Evolutionary conservation across 2,888 invertebrate genomes (phyloP), one percentile per base, ranked within the genome.

Genomic region (Orchestes rusci): DNA sequence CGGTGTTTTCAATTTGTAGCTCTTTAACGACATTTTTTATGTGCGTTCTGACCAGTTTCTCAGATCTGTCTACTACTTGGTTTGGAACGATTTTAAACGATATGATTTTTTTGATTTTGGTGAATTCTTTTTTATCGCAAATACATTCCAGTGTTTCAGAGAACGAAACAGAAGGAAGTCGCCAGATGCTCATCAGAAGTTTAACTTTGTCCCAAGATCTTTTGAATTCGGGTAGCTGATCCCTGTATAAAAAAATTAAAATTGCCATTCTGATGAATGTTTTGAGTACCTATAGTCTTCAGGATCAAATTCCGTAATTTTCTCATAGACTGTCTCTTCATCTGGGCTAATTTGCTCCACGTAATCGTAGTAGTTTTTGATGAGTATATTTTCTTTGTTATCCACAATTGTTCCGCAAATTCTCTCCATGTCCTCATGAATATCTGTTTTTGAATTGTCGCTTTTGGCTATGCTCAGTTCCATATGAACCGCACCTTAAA

Each of bases 101-200:
- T 20, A 69, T 63, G 38, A 63, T 54, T 19, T 61, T 57, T 51
- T 65, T 65, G 3, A 68, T 54, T 43, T 59, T 60, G 3, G 56
- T 55, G 3, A 45, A 53, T 37, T 66, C 64, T 17, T 62, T 55
- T 31, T 66, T 61, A 3, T 66, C 64, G 39, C 68, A 68, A 3
- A 52, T 59, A 35, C 68, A 68, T 36, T 62, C 61, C 44, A 64
- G 53, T 4, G 59, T 60, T 8, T 66, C 63, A 35, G 59, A 62
- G 1, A 67, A 50, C 16, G 53, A 55, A 27, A 69, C 59, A 2
- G 64, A 60, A 0, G 69, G 69, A 8, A 64, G 53, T 20, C 72
- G 58, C 72, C 72, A 72, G 37, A 68, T 67, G 36, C 66, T 62
- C 71, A 72, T 70, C n/a, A 70, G 49, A 8, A 69, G 52, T 48